Percentiles rank a stretch among this genome's conserved stretches.
phyloP scores from a whole-genome alignment of 2,113 vertebrate species.

The Charadrius vociferus region DNA sequence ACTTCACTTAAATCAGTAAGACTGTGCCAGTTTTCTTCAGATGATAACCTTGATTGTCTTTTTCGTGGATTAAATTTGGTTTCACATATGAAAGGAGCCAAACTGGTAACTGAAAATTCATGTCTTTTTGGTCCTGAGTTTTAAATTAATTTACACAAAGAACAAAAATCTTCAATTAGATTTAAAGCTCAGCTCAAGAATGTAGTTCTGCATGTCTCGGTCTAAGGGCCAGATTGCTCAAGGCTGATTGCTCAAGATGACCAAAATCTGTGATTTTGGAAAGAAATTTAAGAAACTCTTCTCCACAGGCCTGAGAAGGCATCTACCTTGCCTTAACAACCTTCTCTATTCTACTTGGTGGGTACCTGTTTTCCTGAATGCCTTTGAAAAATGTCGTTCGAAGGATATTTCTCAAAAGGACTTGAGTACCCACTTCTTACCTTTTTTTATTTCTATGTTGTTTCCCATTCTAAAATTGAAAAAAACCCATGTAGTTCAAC shows the following conservation, averaged over 20 bases:
- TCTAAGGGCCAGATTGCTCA: not conserved
- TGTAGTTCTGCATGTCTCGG: not conserved
- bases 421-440: not conserved
- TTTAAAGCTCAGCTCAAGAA: not conserved
- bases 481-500: not conserved
- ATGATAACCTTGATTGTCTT: not conserved
- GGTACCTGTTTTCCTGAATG: fast-evolving
- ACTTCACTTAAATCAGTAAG: not conserved
- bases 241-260: not conserved
- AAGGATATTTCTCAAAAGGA: not conserved
- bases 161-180: not conserved
- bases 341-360: not conserved
- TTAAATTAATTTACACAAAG: not conserved
- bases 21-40: not conserved
- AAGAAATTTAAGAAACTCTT: not conserved
- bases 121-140: not conserved
- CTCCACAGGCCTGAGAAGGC: not conserved
- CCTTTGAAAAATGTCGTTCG: not conserved
- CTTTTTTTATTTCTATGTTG: not conserved
- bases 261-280: not conserved
- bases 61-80: not conserved
- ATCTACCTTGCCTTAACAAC: not conserved
- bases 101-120: not conserved
- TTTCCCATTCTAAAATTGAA: not conserved
- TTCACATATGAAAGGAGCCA: not conserved